Base-by-base conservation (phyloP, 2,888 invertebrate genomes). In the Eurois occulta region DNA sequence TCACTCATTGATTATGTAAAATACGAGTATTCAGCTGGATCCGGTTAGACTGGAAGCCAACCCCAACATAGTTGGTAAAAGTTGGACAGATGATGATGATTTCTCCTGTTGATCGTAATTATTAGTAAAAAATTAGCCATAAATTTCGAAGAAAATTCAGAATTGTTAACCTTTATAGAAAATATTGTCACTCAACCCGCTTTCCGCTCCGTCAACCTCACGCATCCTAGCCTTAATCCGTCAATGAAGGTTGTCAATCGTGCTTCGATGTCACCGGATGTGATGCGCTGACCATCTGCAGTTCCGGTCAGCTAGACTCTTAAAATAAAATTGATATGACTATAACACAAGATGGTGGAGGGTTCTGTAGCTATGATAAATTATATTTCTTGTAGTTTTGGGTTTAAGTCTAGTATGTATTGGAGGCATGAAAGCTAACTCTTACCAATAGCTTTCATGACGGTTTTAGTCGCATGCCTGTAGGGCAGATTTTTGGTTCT, bases 221-320 rank as follows among this genome's bases (percentile, higher is more conserved):
- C 79, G 52, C 69, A 77, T 46, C 71, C 86, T 35, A 62, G 70
- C 77, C 87, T 77, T 84, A 81, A 80, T 66, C 70, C 78, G 83
- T 91, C 91, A 91, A 91, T 90, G 89, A 90, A 91, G 91, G 91
- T 89, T 94, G 94, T 94, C 94, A 93, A 93, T 94, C 92, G 93
- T 84, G 87, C 86, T 83, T 84, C 90, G 87, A 87, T 91, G 93
- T 91, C 93, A 93, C 94, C 95, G 95, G 96, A 95, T 94, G 94
- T 91, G 86, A 86, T 75, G 87, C 83, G 75, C 81, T 68, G 77
- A 80, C 92, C 95, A 96, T 94, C 95, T 96, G 95, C 95, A 89
- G 93, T 95, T 94, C 94, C 94, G 93, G 92, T 92, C 93, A 83
- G 77, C 80, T 83, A 83, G 83, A 76, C 81, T 87, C 83, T 86